Evolutionary conservation across 2,797 vertebrate genomes (phyloP).

Genomic region (Hemibagrus guttatus): DNA sequence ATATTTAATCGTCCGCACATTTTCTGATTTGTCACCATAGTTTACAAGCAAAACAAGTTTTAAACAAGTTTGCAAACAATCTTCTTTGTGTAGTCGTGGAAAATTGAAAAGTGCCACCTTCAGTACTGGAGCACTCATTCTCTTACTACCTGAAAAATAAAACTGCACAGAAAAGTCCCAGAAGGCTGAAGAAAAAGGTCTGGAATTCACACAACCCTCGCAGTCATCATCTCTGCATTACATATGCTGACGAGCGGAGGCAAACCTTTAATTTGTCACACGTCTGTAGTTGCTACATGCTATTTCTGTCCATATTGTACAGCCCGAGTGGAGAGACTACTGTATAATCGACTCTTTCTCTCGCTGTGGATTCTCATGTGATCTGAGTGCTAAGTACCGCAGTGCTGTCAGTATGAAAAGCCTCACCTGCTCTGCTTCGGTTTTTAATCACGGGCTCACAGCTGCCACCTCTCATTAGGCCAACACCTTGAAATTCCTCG

Average conservation of each 20-base stretch:
- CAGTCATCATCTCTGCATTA: background rate
- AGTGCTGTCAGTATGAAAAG: constrained; percentile 14
- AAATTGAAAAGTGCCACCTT: background rate
- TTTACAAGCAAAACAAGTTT: too few species aligned
- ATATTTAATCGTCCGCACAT: background rate
- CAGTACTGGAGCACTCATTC: background rate
- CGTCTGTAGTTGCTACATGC: background rate
- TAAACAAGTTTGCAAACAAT: too few species aligned
- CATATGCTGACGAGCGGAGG: background rate
- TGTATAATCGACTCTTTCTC: constrained; percentile 8
- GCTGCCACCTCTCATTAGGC: constrained; percentile 27
- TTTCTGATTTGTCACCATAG: background rate
- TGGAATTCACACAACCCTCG: background rate
- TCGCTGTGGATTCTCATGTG: background rate
- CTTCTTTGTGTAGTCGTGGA: background rate
- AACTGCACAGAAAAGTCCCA: background rate
- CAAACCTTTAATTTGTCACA: background rate
- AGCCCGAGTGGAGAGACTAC: background rate
- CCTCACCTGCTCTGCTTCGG: constrained; percentile 9
- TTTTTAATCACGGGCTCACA: constrained; percentile 35
- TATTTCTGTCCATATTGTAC: background rate
- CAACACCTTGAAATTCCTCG: background rate
- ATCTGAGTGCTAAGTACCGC: background rate
- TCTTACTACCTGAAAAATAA: background rate
- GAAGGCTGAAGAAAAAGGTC: too few species aligned